phyloP scores from a whole-genome alignment of 2,797 vertebrate genomes.

The Zalophus californianus region DNA sequence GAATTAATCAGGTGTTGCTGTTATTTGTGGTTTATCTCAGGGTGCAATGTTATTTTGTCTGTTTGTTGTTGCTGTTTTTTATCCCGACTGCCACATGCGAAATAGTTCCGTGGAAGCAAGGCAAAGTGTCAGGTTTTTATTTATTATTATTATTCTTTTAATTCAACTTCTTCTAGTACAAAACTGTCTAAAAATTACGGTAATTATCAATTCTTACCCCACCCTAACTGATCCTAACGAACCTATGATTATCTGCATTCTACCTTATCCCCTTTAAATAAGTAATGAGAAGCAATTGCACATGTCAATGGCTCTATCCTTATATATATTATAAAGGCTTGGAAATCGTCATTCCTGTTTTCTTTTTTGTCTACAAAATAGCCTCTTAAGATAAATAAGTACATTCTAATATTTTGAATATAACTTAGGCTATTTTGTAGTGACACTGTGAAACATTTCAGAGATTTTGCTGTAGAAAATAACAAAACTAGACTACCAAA shows the following conservation, averaged over 20 bases:
- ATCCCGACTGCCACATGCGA: not conserved
- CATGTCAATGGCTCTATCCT: not conserved
- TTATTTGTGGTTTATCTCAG: conserved; percentile 41
- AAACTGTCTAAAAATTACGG: not conserved
- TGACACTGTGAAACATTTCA: not conserved
- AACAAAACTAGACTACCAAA: not conserved
- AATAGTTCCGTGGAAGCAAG: not conserved
- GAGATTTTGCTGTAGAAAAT: conserved; percentile 15
- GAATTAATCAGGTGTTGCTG: conserved; percentile 19
- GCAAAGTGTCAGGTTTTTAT: not conserved
- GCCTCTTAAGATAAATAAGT: not conserved
- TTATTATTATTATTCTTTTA: not conserved
- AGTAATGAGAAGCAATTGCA: not conserved
- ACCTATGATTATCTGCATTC: not conserved
- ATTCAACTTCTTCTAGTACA: conserved; percentile 15
- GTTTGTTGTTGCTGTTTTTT: not conserved
- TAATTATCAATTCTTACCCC: not conserved
- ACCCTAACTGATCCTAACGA: not conserved
- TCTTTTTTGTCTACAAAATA: not conserved
- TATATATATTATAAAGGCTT: not conserved
- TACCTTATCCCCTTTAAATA: not conserved
- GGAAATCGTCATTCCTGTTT: not conserved
- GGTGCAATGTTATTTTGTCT: not conserved
- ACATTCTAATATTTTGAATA: not conserved
- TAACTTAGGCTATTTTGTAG: not conserved